Percentiles rank a stretch among this genome's conserved stretches.
Conservation (phyloP, 2,797 vertebrate genomes). For the Crenuchus spilurus region DNA sequence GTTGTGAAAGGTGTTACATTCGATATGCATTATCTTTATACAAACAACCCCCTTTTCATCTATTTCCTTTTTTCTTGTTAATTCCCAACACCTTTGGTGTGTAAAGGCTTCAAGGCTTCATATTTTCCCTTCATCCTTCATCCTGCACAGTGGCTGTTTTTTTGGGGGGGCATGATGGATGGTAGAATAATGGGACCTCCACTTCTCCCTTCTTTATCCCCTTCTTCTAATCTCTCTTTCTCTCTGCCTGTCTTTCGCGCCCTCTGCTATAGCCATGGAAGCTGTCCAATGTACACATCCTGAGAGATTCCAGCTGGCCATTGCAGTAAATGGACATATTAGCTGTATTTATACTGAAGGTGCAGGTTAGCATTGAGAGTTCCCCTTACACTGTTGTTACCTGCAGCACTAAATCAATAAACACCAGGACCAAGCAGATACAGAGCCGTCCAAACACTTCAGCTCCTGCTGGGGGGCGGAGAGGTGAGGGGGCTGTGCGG, state of each 20-base stretch:
- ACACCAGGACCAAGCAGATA: constrained; percentile 34
- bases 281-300: constrained; percentile 56
- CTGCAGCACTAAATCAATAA: constrained; percentile 55
- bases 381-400: constrained; percentile 42
- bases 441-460: constrained; percentile 17
- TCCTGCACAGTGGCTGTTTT: constrained; percentile 35
- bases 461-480: constrained; percentile 25
- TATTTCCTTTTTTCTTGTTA: not conserved
- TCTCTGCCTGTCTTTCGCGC: constrained; percentile 15
- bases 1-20: too few species aligned
- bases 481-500: not conserved
- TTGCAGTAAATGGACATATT: constrained; percentile 60
- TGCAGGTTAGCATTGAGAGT: constrained; percentile 38
- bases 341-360: constrained; percentile 57
- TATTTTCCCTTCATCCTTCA: constrained; percentile 14
- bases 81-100: not conserved
- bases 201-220: constrained; percentile 36
- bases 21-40: too few species aligned
- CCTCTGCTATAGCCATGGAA: constrained; percentile 52
- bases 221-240: constrained; percentile 17
- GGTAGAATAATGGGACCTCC: constrained; percentile 49
- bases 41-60: too few species aligned
- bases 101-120: constrained; percentile 17
- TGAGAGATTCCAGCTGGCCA: constrained; percentile 56
- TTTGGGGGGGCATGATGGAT: constrained; percentile 42